These are phyloP conservation scores for Coendou prehensilis DNA, from an alignment of 2,797 vertebrate species.

Conservation along the genomic window DNA sequence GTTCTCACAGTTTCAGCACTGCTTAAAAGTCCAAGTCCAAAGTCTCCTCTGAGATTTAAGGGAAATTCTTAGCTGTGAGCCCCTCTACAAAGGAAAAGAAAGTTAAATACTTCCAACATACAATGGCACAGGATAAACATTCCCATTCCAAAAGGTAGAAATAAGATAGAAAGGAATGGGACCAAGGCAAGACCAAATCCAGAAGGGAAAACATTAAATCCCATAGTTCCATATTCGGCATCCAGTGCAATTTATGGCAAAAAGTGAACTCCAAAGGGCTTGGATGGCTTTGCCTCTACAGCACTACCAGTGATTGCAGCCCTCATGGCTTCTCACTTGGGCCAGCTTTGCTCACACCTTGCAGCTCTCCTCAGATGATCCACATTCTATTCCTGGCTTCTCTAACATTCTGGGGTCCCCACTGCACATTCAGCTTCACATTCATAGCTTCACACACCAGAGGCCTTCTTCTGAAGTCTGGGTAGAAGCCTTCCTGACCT, in stretches of 20 bases:
- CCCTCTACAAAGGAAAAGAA: not conserved
- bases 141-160: not conserved
- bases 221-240: not conserved
- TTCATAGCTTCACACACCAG: not conserved
- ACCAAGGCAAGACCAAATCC: not conserved
- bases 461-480: not conserved
- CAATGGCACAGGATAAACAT: not conserved
- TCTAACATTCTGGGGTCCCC: not conserved
- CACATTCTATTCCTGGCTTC: not conserved
- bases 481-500: not conserved
- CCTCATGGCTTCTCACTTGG: not conserved
- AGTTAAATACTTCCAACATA: not conserved
- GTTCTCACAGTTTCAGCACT: not conserved
- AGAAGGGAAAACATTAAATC: not conserved
- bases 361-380: not conserved
- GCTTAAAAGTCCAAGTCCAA: not conserved
- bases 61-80: not conserved
- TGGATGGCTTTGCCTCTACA: not conserved
- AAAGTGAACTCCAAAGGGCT: not conserved
- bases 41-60: not conserved
- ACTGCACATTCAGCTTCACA: not conserved
- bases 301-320: not conserved
- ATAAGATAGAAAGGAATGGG: not conserved
- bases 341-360: not conserved
- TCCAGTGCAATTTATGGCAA: not conserved